Conservation (phyloP, 1,140 invertebrate species). For the Orchesella cincta region DNA sequence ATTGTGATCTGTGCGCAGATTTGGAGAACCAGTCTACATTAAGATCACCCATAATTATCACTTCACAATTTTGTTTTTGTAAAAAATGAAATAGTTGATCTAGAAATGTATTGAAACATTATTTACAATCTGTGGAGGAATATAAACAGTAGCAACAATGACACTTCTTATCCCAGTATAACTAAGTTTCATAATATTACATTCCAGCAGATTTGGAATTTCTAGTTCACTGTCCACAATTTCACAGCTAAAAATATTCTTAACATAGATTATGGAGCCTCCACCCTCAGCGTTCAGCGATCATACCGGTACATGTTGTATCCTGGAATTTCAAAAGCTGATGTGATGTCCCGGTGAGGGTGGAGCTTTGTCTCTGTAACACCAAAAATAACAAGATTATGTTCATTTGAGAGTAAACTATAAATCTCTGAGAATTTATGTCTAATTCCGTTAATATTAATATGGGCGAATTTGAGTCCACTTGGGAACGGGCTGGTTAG, state of each 20-base stretch:
- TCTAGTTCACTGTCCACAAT: not conserved
- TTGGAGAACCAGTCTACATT: not conserved
- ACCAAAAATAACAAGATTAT: not conserved
- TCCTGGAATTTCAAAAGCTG: not conserved
- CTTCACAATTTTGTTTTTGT: not conserved
- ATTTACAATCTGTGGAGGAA: not conserved
- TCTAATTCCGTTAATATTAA: not conserved
- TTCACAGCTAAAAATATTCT: not conserved
- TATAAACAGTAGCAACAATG: not conserved
- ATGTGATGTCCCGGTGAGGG: not conserved
- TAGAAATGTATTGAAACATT: not conserved
- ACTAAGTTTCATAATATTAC: not conserved
- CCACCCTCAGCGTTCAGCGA: not conserved
- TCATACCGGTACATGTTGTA: not conserved
- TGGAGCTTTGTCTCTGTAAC: not conserved
- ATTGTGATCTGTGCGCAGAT: not conserved
- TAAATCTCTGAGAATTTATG: not conserved
- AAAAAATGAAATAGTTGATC: not conserved
- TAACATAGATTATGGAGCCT: not conserved
- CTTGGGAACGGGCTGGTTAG: too few relatives aligned
- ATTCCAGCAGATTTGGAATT: not conserved
- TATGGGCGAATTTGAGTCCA: not conserved
- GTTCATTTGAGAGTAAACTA: not conserved
- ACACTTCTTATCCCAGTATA: not conserved
- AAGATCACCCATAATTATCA: not conserved